A percentile compares a stretch with the other conserved stretches of the same genome.
Conservation (phyloP, 1,140 invertebrate genomes). For the Telenomus remus region DNA sequence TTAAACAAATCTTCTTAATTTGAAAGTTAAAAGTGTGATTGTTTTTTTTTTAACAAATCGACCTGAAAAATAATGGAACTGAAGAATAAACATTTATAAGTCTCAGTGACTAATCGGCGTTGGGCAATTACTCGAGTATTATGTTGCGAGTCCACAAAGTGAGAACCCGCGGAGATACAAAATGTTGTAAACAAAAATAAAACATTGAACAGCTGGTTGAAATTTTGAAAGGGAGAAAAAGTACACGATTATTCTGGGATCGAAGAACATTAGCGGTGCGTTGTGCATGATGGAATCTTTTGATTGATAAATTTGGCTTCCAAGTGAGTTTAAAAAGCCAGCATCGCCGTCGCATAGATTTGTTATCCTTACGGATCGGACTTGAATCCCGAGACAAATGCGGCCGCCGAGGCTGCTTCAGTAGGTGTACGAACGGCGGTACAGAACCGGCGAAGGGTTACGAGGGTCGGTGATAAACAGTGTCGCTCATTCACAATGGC, state of each 20-base stretch:
- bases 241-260: constrained; percentile 39
- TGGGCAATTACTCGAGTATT: constrained; percentile 35
- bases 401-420: constrained; percentile 60
- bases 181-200: constrained; percentile 25
- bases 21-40: too few species aligned
- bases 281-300: constrained; percentile 50
- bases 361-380: constrained; percentile 68
- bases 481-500: constrained; percentile 76
- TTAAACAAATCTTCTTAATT: too few species aligned
- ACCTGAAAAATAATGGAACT: too few species aligned
- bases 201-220: background rate
- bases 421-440: constrained; percentile 45
- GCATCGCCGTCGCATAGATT: constrained; percentile 62
- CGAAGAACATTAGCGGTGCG: constrained; percentile 37
- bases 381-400: constrained; percentile 69
- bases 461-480: constrained; percentile 76
- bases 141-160: constrained; percentile 18
- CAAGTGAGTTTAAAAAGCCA: constrained; percentile 54
- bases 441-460: constrained; percentile 57
- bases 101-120: constrained; percentile 31
- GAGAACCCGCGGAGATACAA: constrained; percentile 23
- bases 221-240: constrained; percentile 20
- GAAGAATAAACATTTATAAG: too few species aligned
- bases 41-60: too few species aligned
- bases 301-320: constrained; percentile 62